phyloP scores from a whole-genome alignment of 1,140 invertebrate genomes.

The Lepidurus arcticus region DNA sequence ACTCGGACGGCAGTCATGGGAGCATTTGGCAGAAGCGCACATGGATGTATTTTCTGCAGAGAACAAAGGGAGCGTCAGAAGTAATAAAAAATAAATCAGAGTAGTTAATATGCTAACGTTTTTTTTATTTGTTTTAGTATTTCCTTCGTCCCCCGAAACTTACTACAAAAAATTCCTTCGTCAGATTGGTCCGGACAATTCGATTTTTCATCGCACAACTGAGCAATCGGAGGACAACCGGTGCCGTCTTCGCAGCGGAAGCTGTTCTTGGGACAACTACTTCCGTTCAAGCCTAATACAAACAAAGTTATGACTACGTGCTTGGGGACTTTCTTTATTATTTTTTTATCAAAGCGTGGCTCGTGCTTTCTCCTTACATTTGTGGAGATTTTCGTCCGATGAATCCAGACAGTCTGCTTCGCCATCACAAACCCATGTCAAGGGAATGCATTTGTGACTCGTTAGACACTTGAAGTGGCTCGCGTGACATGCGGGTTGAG shows the following conservation, averaged over 20 bases:
- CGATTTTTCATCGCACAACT: constrained; percentile 50
- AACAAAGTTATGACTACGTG: background rate
- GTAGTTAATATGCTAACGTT: constrained; percentile 28
- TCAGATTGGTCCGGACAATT: constrained; percentile 53
- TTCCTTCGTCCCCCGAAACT: constrained; percentile 36
- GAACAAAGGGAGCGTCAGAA: constrained; percentile 35
- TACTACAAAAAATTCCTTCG: constrained; percentile 51
- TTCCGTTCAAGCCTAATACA: constrained; percentile 32
- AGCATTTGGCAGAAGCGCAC: constrained; percentile 57
- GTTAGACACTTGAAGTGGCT: constrained; percentile 59
- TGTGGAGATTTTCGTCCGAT: constrained; percentile 53
- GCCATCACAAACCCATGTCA: constrained; percentile 71
- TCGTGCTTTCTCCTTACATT: constrained; percentile 46
- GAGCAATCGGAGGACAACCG: constrained; percentile 47
- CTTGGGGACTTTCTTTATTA: background rate
- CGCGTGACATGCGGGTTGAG: constrained; percentile 49
- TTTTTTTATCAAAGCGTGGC: too few species aligned
- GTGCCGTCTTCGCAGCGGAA: constrained; percentile 54
- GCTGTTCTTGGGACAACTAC: constrained; percentile 54
- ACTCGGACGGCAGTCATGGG: constrained; percentile 59
- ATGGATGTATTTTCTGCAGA: constrained; percentile 50
- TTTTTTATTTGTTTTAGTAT: constrained; percentile 6
- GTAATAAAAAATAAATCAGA: constrained; percentile 29
- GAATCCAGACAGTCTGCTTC: constrained; percentile 62
- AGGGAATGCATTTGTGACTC: constrained; percentile 64